Base-by-base conservation (phyloP, 2,888 invertebrate genomes). In the Ormyrus pomaceus region DNA sequence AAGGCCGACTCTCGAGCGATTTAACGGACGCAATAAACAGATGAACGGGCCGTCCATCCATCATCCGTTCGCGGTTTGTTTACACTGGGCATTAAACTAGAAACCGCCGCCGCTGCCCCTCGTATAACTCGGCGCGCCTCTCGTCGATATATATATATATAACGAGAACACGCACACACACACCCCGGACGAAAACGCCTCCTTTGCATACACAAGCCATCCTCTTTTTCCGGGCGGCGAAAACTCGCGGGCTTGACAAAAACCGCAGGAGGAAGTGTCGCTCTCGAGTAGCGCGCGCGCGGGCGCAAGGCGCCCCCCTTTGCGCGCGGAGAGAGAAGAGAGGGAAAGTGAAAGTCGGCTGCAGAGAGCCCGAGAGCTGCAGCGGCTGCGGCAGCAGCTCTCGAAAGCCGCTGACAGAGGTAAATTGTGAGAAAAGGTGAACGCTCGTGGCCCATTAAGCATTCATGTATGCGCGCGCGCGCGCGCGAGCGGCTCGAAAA, bases 351-450 rank as follows among this genome's bases (percentile, higher is more conserved):
- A 81, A 81, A 81, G 81, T 81, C 70, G 65, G 48, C 64, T 74
- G 77, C 77, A 45, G 13, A 19, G 19, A 7, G 13, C 9, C 45
- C 45, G 9, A 19, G 13, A 55, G 64, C 59, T 19, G 61, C 68
- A 46, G 66, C 51, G 19, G 68, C 55, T 13, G 75, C 75, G 48
- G 74, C 65, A 9, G 46, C 58, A 8, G 70, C 73, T 11, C 66
- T 19, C 66, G 55, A 53, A 51, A 55, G 45, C 71, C 69, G 80
- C 77, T 73, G 80, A 81, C 70, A 74, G 76, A 77, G 80, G 64
- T 64, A 77, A 81, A 77, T 73, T 80, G 73, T 77, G 80, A 81
- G 74, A 74, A 81, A 70, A 81, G 81, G 80, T 81, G 80, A 81
- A 75, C 70, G 80, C 70, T 69, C 73, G 71, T 76, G 76, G 76